These are phyloP conservation scores for Listronotus oregonensis DNA, from an alignment of 1,140 invertebrate species.

Conservation along the genomic window DNA sequence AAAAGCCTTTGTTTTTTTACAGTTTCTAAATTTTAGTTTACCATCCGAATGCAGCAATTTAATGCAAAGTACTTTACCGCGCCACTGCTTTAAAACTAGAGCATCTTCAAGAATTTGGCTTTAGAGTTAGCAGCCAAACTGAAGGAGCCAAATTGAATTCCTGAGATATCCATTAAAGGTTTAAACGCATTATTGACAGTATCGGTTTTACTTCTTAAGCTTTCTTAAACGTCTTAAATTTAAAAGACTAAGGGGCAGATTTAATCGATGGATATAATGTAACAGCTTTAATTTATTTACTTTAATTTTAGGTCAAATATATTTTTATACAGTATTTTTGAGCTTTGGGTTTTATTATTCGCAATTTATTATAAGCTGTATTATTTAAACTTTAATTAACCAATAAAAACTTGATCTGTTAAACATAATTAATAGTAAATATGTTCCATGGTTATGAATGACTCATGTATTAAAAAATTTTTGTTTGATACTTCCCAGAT, in stretches of 20 bases:
- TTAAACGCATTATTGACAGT: slow-evolving; percentile 13
- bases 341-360: too few relatives aligned
- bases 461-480: too few relatives aligned
- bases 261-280: too few relatives aligned
- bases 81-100: slow-evolving; percentile 3
- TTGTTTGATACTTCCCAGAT: too few relatives aligned
- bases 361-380: too few relatives aligned
- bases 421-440: too few relatives aligned
- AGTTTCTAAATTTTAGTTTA: too few relatives aligned
- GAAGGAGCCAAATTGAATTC: slow-evolving; percentile 11
- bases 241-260: neutral
- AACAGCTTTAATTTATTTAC: neutral
- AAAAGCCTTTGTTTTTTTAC: too few relatives aligned
- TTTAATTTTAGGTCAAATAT: neutral
- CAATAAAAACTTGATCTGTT: too few relatives aligned
- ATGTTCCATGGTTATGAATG: too few relatives aligned
- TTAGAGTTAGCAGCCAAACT: neutral
- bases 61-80: neutral
- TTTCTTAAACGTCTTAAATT: slow-evolving; percentile 8
- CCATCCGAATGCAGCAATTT: neutral
- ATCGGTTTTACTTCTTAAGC: slow-evolving; percentile 9
- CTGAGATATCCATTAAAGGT: slow-evolving; percentile 16
- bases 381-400: too few relatives aligned
- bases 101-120: slow-evolving; percentile 2
- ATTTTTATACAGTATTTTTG: too few relatives aligned